A percentile compares a stretch with the other conserved stretches of the same genome.
These are phyloP conservation scores for Oncorhynchus kisutch DNA, from an alignment of 2,113 vertebrate genomes.

Conservation along the genomic window DNA sequence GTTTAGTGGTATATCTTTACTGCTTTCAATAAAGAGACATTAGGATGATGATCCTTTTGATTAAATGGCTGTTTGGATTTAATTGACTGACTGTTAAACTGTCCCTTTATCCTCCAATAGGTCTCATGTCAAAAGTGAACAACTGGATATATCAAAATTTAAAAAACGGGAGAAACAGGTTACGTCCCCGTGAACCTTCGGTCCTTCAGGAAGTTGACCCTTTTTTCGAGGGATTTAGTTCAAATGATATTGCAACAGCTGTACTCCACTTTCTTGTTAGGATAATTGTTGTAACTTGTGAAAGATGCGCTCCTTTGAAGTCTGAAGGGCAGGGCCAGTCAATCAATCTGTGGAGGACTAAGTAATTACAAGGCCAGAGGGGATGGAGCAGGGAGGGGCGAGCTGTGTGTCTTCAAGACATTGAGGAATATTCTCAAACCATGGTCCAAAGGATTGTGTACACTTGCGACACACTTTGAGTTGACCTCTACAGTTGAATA, in stretches of 20 bases:
- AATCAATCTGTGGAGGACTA: constrained; percentile 46
- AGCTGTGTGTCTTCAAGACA: neutral
- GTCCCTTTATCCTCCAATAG: neutral
- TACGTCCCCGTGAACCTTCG: neutral
- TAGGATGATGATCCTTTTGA: neutral
- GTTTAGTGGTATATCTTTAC: neutral
- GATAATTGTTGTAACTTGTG: constrained; percentile 14
- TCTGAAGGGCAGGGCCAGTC: constrained; percentile 31
- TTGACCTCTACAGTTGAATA: neutral
- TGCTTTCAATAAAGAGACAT: neutral
- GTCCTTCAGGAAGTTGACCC: constrained; percentile 46
- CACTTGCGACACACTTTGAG: neutral
- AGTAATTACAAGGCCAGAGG: constrained; percentile 69
- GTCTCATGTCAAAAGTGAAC: neutral
- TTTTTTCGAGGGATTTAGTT: neutral
- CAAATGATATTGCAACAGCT: constrained; percentile 47
- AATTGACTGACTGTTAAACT: neutral
- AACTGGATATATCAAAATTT: neutral
- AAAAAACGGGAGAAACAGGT: constrained; percentile 8
- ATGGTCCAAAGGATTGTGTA: neutral
- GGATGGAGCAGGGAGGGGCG: neutral
- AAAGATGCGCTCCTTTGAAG: constrained; percentile 58
- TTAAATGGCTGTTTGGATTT: neutral
- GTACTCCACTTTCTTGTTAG: constrained; percentile 29
- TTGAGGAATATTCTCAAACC: neutral